These are phyloP conservation scores for Todiramphus chloris DNA, from an alignment of 2,113 vertebrate genomes.

Conservation along the genomic window DNA sequence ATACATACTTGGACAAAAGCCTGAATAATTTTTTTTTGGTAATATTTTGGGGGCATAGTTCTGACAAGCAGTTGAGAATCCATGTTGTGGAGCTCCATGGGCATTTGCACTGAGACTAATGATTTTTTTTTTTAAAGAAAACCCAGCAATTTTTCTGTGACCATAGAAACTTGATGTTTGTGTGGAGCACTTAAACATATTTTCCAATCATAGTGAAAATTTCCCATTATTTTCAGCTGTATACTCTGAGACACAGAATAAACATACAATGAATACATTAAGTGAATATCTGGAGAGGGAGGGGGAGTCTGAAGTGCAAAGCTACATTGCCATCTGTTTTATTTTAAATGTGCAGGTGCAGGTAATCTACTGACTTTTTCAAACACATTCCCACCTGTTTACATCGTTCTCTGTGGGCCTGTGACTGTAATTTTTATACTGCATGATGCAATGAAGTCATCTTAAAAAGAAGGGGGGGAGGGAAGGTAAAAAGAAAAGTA, in stretches of 20 bases:
- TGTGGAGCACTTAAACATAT: not conserved
- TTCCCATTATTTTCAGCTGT: not conserved
- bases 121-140: not conserved
- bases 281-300: not conserved
- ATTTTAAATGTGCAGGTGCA: conserved; percentile 10
- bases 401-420: not conserved
- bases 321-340: not conserved
- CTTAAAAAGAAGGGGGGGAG: not conserved
- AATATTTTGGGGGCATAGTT: not conserved
- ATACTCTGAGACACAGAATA: not conserved
- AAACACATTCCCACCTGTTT: not conserved
- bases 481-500: not conserved
- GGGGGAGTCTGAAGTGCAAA: not conserved
- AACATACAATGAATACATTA: not conserved
- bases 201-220: not conserved
- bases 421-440: not conserved
- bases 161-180: not conserved
- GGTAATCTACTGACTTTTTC: not conserved
- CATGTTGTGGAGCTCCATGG: not conserved
- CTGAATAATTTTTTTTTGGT: not conserved
- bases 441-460: not conserved
- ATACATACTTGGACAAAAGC: not conserved
- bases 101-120: not conserved
- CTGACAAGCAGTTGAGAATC: not conserved
- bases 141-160: no score